These are phyloP conservation scores for Corapipo altera DNA, from an alignment of 2,113 vertebrate species.

Conservation along the genomic window DNA sequence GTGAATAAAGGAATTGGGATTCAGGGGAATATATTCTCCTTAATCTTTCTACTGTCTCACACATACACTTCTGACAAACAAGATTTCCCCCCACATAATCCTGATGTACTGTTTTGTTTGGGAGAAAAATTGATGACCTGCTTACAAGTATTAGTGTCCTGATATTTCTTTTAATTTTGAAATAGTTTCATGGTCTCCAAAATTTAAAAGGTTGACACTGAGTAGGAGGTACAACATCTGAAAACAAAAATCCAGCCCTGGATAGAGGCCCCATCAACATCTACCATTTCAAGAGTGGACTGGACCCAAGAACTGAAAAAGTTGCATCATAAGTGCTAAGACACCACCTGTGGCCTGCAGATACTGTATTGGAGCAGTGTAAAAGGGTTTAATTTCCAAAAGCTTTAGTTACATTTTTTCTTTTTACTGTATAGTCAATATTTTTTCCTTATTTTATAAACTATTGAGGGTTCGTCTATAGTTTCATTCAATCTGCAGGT, in stretches of 20 bases:
- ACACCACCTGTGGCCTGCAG: background rate
- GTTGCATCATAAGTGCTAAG: background rate
- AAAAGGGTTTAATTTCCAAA: background rate
- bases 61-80: background rate
- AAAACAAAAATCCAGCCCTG: background rate
- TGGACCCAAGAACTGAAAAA: background rate
- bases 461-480: rapidly evolving
- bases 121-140: background rate
- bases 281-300: background rate
- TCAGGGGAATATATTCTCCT: background rate
- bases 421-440: background rate
- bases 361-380: background rate
- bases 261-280: rapidly evolving
- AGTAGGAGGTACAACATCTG: background rate
- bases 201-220: background rate
- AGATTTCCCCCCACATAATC: background rate
- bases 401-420: background rate
- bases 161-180: background rate
- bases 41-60: background rate
- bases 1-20: background rate
- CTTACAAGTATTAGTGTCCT: background rate
- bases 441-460: background rate
- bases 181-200: background rate
- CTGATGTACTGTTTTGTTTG: background rate
- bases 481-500: background rate